Evolutionary conservation across 1,140 invertebrate genomes (phyloP), one percentile per base, ranked within the genome.

Genomic region (Eupristina koningsbergeri): DNA sequence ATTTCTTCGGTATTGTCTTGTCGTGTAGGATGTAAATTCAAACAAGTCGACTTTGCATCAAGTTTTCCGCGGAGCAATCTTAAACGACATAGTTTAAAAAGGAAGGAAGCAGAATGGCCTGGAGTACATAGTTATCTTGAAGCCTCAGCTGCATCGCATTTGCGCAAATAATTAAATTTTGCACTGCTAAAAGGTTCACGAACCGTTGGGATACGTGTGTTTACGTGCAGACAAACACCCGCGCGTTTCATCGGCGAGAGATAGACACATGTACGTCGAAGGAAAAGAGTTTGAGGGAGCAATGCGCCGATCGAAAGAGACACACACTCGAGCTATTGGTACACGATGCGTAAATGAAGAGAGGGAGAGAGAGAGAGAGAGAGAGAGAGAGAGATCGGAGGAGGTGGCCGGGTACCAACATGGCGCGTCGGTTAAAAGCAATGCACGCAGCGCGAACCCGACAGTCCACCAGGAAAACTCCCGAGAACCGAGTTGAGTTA

Each of bases 341-440:
- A 75, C 73, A 29, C 45, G 45, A 53, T 75, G n/a, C 73, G 73
- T 50, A 75, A 47, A 15, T 36, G 22, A 45, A 41, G 31, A 76
- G 47, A 19, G 53, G 3, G 58, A 29, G 61, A 47, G 61, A 15
- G 76, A 26, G 76, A 8, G 29, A 8, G n/a, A 31, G 34, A 26
- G 41, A n/a, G 34, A 34, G 80, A 8, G 39, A 29, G 71, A 45
- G 71, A n/a, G 41, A 26, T n/a, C 31, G 36, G 69, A 74, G 80
- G 69, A 41, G 71, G 58, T 47, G 71, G 41, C 6, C 41, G 26
- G 80, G 67, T 78, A 80, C 64, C 78, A 80, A 80, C 64, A 80
- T 82, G 81, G 81, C 74, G 81, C 47, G 29, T 82, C 81, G 73
- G 81, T 76, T 82, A 82, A 82, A 82, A 67, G 81, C 81, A 82